Conservation (phyloP, 2,888 invertebrate genomes). For the Disparrhopalites patrizii region DNA sequence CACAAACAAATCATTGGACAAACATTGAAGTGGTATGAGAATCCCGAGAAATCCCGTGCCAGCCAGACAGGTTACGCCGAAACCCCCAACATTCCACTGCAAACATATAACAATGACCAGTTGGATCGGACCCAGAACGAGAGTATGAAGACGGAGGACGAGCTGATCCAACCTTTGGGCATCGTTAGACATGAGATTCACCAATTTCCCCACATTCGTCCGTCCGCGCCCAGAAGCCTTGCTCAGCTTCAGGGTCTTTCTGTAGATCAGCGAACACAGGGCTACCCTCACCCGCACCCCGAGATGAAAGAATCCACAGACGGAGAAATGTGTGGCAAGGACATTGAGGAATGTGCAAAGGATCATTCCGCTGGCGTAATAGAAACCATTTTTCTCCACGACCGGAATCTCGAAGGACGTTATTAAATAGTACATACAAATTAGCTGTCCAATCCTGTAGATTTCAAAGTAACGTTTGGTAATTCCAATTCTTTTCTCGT, state of each 20-base stretch:
- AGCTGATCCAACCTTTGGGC: constrained; percentile 88
- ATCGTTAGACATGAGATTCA: constrained; percentile 91
- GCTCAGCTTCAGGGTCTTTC: constrained; percentile 73
- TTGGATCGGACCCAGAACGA: constrained; percentile 85
- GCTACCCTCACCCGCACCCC: constrained; percentile 81
- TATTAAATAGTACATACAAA: constrained; percentile 63
- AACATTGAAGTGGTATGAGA: constrained; percentile 81
- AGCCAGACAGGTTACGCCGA: constrained; percentile 66
- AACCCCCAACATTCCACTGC: constrained; percentile 72
- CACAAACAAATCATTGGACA: constrained; percentile 34
- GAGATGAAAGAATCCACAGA: constrained; percentile 74
- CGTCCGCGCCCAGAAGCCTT: too few species aligned
- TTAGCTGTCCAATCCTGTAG: constrained; percentile 64
- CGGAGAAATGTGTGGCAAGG: constrained; percentile 80
- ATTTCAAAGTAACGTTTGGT: too few species aligned
- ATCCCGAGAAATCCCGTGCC: constrained; percentile 75
- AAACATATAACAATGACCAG: constrained; percentile 74
- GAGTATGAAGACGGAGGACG: constrained; percentile 79
- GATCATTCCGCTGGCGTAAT: constrained; percentile 41
- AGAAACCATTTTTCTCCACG: too few species aligned
- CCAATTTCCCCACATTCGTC: constrained; percentile 89
- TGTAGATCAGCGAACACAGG: constrained; percentile 75
- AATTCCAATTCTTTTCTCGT: too few species aligned
- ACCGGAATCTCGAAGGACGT: constrained; percentile 56
- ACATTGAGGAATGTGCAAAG: constrained; percentile 62